Base-by-base conservation (phyloP, 2,113 vertebrate genomes). In the Danionella cerebrum region DNA sequence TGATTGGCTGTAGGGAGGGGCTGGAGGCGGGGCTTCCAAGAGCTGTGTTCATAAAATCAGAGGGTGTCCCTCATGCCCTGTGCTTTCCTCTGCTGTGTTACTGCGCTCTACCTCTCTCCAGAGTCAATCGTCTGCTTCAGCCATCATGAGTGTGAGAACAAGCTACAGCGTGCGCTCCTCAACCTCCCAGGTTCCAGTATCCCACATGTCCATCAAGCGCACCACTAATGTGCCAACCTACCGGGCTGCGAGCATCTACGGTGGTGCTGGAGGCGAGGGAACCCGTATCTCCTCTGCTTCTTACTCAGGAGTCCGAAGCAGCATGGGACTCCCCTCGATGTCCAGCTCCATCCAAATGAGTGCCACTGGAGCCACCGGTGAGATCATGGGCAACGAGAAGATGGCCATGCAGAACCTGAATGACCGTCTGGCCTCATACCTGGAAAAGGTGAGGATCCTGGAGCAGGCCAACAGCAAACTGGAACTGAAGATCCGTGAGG, bases 391-490 rank as follows among this genome's bases (percentile, higher is more conserved):
- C 69, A 90, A 90, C 2, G 88, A 90, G 83, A 90, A 90, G 83
- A 83, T 87, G 0, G 85, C 86, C 83, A 89, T 90, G 88, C 88
- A 90, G 85, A 87, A 86, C 81, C 80, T 90, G 69, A 90, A 90
- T 5, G 88, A 90, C 78, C 84, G 88, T 2, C 81, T 90, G 86
- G 84, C 85, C 70, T 85, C 47, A 77, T 90, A 90, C 83, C 78
- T 90, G 81, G 87, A 90, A 35, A 90, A 84, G 2, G 88, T 90
- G 62, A 81, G 85, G 55, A 86, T 47, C 76, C 83, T 90, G 85
- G 88, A 90, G 83, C 81, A 84, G 79, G 85, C 87, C 78, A 90
- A 90, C 83, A 76, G 74, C 71, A 82, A 85, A 75, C 83, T 90
- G 76, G 88, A 90, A 82, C 29, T 84, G 58, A 80, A 90, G 81